phyloP scores from a whole-genome alignment of 2,888 invertebrate genomes.

The Kryphioiulus occultus region DNA sequence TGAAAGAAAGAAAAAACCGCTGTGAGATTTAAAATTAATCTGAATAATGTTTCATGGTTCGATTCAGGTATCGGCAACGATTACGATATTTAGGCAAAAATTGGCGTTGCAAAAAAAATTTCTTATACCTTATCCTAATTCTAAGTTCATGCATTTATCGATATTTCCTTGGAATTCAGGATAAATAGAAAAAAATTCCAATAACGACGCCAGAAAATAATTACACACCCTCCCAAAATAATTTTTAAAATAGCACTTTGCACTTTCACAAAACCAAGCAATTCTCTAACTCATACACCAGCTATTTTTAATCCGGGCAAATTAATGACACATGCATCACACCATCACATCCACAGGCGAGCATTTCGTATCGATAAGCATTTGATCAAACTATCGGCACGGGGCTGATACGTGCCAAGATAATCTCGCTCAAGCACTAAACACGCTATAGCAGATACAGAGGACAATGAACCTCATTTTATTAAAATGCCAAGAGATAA shows the following conservation, averaged over 20 bases:
- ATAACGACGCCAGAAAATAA: neutral
- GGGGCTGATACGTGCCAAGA: neutral
- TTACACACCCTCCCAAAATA: neutral
- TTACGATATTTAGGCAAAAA: no score
- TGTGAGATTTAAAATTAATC: no score
- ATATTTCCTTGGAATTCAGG: no score
- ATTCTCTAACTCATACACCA: neutral
- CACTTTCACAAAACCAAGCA: neutral
- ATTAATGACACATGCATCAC: neutral
- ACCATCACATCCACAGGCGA: neutral
- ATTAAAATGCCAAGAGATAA: neutral
- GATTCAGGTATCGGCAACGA: no score
- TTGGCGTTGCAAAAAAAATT: no score
- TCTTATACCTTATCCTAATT: no score
- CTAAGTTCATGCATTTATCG: no score
- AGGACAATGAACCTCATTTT: slow-evolving; percentile 23
- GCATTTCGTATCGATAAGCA: neutral
- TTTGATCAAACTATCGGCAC: neutral
- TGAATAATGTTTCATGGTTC: no score
- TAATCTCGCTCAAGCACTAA: neutral
- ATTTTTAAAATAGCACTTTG: neutral
- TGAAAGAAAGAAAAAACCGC: no score
- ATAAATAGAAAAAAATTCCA: neutral
- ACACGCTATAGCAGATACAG: neutral
- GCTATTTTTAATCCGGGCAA: neutral